Conservation (phyloP, 2,113 vertebrate species). For the Callipepla squamata region DNA sequence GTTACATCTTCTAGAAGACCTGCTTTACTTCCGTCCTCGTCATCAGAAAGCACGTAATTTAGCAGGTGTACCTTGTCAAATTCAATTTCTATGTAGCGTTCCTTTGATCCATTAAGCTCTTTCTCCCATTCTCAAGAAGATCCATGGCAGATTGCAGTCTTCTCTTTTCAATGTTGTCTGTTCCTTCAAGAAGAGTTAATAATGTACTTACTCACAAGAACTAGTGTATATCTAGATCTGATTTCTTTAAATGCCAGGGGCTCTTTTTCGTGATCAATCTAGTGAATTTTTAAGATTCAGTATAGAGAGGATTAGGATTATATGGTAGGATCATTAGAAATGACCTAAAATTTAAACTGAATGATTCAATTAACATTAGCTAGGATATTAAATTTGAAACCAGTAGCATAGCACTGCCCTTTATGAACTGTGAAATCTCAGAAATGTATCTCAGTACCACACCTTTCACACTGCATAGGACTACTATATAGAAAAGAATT, state of each 20-base stretch:
- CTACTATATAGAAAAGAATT: not conserved
- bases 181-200: not conserved
- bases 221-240: not conserved
- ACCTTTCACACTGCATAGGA: not conserved
- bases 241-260: not conserved
- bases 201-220: not conserved
- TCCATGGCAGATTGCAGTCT: conserved; percentile 35
- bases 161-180: conserved; percentile 20
- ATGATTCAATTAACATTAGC: not conserved
- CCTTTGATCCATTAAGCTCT: not conserved
- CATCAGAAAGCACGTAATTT: conserved; percentile 3
- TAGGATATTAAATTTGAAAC: not conserved
- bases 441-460: not conserved
- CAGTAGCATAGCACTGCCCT: not conserved
- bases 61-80: conserved; percentile 6
- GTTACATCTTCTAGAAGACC: not conserved
- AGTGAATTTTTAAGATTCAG: not conserved
- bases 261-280: not conserved
- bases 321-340: not conserved
- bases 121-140: conserved; percentile 15
- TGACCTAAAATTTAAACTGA: not conserved
- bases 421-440: not conserved
- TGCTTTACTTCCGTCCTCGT: not conserved
- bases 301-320: not conserved
- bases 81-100: not conserved